Percentiles rank a stretch among this genome's conserved stretches.
phyloP scores from a whole-genome alignment of 1,140 invertebrate species.

The Hypsibius dujardini region DNA sequence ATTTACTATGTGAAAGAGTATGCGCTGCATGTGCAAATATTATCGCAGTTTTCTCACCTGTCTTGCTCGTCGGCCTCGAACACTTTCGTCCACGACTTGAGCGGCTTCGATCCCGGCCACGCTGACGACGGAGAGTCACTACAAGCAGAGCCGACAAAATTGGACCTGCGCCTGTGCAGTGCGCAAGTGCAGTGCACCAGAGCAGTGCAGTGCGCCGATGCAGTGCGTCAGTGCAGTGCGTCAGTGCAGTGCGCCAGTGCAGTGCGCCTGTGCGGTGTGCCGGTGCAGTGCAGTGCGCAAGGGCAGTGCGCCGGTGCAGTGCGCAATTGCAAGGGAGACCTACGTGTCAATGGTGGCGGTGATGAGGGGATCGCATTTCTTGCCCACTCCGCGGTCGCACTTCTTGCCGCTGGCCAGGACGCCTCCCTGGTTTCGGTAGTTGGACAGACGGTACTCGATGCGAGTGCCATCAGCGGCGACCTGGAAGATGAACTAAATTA shows the following conservation, averaged over 20 bases:
- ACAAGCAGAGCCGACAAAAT: neutral
- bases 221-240: neutral
- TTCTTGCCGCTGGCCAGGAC: neutral
- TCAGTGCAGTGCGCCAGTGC: neutral
- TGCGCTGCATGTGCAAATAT: neutral
- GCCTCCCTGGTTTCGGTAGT: neutral
- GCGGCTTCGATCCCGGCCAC: conserved; percentile 7
- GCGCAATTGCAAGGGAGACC: neutral
- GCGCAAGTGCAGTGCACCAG: neutral
- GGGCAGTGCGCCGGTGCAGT: too few relatives aligned
- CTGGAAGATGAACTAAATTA: neutral
- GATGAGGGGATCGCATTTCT: neutral
- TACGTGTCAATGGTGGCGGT: conserved; percentile 13
- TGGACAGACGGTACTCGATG: neutral
- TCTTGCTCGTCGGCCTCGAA: conserved; percentile 12
- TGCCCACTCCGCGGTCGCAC: neutral
- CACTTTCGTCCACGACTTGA: neutral
- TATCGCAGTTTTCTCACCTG: conserved; percentile 3
- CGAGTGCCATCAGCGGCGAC: neutral
- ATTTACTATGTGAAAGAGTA: neutral
- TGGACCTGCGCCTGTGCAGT: neutral
- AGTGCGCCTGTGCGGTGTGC: neutral
- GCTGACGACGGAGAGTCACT: neutral
- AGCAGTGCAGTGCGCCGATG: neutral
- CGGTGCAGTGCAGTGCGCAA: neutral